phyloP scores from a whole-genome alignment of 2,113 vertebrate species.

The Corythaeola cristata region DNA sequence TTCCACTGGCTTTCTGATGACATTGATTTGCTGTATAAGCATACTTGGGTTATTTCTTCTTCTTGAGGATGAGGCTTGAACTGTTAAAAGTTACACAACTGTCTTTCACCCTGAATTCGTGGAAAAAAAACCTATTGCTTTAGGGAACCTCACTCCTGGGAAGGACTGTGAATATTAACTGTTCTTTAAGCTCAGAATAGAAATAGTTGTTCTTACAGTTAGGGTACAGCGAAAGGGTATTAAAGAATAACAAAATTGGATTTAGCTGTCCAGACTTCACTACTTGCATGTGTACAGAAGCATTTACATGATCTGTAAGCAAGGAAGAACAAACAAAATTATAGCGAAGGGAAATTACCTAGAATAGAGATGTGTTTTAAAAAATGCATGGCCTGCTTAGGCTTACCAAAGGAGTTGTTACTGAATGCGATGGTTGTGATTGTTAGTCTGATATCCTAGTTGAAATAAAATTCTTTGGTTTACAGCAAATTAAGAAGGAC shows the following conservation, averaged over 20 bases:
- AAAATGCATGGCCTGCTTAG: background rate
- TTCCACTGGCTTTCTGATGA: background rate
- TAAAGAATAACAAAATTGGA: background rate
- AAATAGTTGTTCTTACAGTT: background rate
- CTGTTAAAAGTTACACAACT: background rate
- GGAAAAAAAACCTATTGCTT: background rate
- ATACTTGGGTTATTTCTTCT: background rate
- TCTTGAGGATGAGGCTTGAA: background rate
- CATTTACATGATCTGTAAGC: background rate
- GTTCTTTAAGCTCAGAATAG: background rate
- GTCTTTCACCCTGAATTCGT: background rate
- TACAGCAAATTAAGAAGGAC: slow-evolving; percentile 96
- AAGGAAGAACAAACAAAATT: background rate
- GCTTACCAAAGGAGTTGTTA: background rate
- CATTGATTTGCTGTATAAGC: background rate
- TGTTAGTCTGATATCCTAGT: background rate
- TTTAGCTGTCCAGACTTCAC: background rate
- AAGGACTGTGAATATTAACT: background rate
- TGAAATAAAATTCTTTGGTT: slow-evolving; percentile 17
- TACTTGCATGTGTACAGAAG: background rate
- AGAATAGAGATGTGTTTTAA: background rate
- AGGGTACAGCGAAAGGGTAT: background rate
- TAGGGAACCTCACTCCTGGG: background rate
- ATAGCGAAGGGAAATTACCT: background rate
- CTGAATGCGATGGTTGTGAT: background rate